Conservation (phyloP, 2,888 invertebrate species). For the Caradrina clavipalpis region DNA sequence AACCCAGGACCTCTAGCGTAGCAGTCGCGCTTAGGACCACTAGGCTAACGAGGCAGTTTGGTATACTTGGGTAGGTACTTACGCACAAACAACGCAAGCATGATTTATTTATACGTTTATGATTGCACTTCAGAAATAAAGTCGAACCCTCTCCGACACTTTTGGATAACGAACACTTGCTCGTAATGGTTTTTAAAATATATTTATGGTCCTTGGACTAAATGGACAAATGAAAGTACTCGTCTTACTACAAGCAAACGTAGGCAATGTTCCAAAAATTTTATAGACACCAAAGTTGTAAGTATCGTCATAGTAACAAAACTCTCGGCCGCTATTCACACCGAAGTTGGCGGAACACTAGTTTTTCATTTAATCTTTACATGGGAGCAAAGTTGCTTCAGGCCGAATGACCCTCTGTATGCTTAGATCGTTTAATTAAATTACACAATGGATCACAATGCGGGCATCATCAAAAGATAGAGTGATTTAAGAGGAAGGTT, state of each 20-base stretch:
- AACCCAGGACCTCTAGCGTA: too few relatives aligned
- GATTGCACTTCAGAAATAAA: conserved; percentile 46
- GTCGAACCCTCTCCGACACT: conserved; percentile 31
- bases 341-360: conserved; percentile 34
- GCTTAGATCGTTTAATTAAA: too few relatives aligned
- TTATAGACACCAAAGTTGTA: conserved; percentile 59
- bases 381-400: too few relatives aligned
- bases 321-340: conserved; percentile 53
- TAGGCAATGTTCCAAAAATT: conserved; percentile 70
- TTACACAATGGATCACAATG: too few relatives aligned
- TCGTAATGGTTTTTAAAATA: conserved; percentile 56
- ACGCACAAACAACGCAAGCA: conserved; percentile 9
- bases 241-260: conserved; percentile 54
- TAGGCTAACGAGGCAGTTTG: too few relatives aligned
- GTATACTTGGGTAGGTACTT: too few relatives aligned
- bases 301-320: conserved; percentile 54
- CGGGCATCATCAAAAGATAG: too few relatives aligned
- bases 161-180: conserved; percentile 37
- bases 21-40: too few relatives aligned
- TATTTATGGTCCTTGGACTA: conserved; percentile 41
- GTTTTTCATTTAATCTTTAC: neutral
- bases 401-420: too few relatives aligned
- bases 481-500: too few relatives aligned
- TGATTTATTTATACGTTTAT: conserved; percentile 53
- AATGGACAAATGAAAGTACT: conserved; percentile 47